Evolutionary conservation across 2,888 invertebrate genomes (phyloP).

Genomic region (Dorcus hopei): DNA sequence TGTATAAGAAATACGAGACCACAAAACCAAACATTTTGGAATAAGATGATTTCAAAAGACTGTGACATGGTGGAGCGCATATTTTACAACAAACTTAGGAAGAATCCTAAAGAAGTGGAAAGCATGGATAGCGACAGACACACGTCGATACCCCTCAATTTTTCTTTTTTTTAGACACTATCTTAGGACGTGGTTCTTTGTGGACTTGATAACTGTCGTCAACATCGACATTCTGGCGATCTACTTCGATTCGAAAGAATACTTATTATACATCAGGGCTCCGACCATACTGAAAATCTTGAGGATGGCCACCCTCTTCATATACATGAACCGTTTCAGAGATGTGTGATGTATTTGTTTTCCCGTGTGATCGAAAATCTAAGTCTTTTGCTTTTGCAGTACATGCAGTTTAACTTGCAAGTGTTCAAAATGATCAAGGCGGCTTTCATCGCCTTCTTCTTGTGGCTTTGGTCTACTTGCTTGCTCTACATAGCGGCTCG

Average conservation of each 20-base stretch:
- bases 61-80: too few species aligned
- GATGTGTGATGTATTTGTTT: constrained; percentile 30
- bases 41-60: too few species aligned
- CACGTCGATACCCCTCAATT: not conserved
- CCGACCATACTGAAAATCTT: constrained; percentile 40
- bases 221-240: constrained; percentile 34
- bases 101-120: not conserved
- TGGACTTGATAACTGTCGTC: constrained; percentile 38
- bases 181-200: constrained; percentile 35
- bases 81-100: too few species aligned
- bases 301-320: constrained; percentile 36
- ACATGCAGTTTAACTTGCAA: constrained; percentile 18
- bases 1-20: too few species aligned
- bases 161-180: constrained; percentile 36
- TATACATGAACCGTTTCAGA: constrained; percentile 35
- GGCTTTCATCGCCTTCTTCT: constrained; percentile 15
- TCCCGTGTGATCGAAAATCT: not conserved
- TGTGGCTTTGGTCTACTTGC: constrained; percentile 22
- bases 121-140: not conserved
- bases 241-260: constrained; percentile 9
- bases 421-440: constrained; percentile 22
- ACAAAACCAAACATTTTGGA: too few species aligned
- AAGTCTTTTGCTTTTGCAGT: constrained; percentile 12
- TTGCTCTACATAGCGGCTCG: constrained; percentile 10
- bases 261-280: constrained; percentile 30